Evolutionary conservation across 2,797 vertebrate species (phyloP).

Genomic region (Valencia hispanica): DNA sequence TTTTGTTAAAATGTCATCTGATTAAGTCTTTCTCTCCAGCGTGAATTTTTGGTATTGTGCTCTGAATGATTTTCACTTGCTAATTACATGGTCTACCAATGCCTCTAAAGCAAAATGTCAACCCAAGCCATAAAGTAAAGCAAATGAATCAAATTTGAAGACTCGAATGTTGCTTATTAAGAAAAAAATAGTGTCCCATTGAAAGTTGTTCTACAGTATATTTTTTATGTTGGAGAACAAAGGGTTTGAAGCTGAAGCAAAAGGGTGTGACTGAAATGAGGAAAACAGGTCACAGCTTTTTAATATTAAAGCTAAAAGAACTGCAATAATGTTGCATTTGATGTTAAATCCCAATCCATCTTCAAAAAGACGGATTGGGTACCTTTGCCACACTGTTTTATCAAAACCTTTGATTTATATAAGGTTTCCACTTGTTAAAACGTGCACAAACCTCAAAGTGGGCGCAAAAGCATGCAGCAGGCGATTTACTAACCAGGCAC

Average conservation of each 20-base stretch:
- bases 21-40: neutral
- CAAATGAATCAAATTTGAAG: neutral
- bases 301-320: neutral
- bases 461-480: too few species aligned
- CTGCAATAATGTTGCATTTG: too few species aligned
- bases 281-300: neutral
- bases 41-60: neutral
- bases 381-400: too few species aligned
- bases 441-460: too few species aligned
- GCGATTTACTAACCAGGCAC: too few species aligned
- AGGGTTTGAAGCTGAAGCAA: slow-evolving; percentile 1
- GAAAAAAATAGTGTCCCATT: neutral
- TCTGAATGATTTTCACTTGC: neutral
- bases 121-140: neutral
- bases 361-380: too few species aligned
- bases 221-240: neutral
- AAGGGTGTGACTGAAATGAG: neutral
- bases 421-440: too few species aligned
- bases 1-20: slow-evolving; percentile 1
- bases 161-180: neutral
- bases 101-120: neutral
- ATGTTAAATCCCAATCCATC: neutral
- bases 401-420: too few species aligned
- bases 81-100: neutral
- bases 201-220: neutral